These are phyloP conservation scores for Brachionus angularis DNA, from an alignment of 1,140 invertebrate species.

Conservation along the genomic window DNA sequence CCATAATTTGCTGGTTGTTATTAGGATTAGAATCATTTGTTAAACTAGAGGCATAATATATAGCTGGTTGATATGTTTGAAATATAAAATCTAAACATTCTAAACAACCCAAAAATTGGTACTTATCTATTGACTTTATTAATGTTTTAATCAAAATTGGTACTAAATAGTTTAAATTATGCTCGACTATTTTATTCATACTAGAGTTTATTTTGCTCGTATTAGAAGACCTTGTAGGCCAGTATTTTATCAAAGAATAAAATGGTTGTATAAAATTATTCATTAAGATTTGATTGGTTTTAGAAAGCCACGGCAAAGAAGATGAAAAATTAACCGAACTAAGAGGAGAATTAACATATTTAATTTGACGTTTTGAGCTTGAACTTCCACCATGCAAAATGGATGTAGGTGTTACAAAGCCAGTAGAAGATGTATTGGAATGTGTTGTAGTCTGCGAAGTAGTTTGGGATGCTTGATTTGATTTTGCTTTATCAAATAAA, in stretches of 20 bases:
- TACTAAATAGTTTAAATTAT: conserved; percentile 30
- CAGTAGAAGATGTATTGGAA: background rate
- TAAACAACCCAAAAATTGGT: conserved; percentile 24
- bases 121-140: background rate
- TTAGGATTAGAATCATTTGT: too few species aligned
- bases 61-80: conserved; percentile 32
- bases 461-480: too few species aligned
- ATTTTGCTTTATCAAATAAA: too few species aligned
- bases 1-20: too few species aligned
- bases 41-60: conserved; percentile 5
- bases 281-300: conserved; percentile 13
- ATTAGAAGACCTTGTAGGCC: conserved; percentile 6
- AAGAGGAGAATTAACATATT: conserved; percentile 5
- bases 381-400: too few species aligned
- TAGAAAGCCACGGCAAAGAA: conserved; percentile 1
- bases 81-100: conserved; percentile 28
- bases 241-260: conserved; percentile 29
- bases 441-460: too few species aligned
- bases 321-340: conserved; percentile 9
- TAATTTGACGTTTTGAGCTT: conserved; percentile 4
- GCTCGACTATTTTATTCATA: conserved; percentile 26
- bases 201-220: background rate
- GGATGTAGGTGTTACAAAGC: too few species aligned
- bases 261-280: conserved; percentile 38
- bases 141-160: conserved; percentile 7